phyloP scores from a whole-genome alignment of 2,888 invertebrate genomes.

The Brachypalpus laphriformis region DNA sequence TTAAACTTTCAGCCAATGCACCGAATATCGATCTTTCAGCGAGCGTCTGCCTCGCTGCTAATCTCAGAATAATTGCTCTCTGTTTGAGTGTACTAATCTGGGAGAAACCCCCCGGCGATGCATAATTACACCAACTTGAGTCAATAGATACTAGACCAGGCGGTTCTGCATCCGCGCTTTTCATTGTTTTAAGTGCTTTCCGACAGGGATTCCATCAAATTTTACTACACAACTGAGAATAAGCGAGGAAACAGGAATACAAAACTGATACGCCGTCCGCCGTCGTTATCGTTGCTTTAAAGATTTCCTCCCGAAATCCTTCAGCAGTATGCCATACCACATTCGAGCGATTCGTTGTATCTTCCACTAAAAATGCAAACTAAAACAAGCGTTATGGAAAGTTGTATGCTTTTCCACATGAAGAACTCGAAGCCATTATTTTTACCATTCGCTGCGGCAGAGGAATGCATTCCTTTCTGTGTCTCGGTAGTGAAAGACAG shows the following conservation, averaged over 20 bases:
- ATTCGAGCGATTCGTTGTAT: slow-evolving; percentile 6
- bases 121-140: slow-evolving; percentile 4
- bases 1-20: no score
- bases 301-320: slow-evolving; percentile 20
- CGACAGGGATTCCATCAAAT: slow-evolving; percentile 26
- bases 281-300: slow-evolving; percentile 22
- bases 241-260: neutral
- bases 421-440: slow-evolving; percentile 69
- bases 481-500: slow-evolving; percentile 35
- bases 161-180: neutral
- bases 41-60: neutral
- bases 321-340: neutral
- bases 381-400: slow-evolving; percentile 65
- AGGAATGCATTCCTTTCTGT: slow-evolving; percentile 38
- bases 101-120: neutral
- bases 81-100: neutral
- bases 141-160: slow-evolving; percentile 4
- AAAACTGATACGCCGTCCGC: neutral
- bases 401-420: slow-evolving; percentile 70
- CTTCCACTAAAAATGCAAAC: slow-evolving; percentile 40
- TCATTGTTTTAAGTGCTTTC: slow-evolving; percentile 45
- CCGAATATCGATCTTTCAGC: neutral
- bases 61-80: neutral
- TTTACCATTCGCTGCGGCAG: slow-evolving; percentile 44
- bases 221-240: neutral